These are phyloP conservation scores for Lepidothrix coronata DNA, from an alignment of 2,113 vertebrate species.

Conservation along the genomic window DNA sequence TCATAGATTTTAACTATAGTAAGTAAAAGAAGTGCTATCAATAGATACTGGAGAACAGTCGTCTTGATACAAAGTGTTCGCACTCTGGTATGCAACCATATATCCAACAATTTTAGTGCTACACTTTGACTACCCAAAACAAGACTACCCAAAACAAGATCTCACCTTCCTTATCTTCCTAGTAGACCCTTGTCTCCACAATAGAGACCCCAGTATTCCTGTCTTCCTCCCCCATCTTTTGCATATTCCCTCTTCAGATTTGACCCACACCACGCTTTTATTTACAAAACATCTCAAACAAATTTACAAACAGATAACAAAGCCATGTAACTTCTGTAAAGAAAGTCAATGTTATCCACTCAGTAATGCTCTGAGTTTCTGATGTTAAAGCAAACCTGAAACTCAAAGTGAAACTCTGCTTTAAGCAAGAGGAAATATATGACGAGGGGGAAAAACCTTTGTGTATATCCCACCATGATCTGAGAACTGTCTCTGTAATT, in stretches of 20 bases:
- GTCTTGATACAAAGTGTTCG: not conserved
- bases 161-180: not conserved
- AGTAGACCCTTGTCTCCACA: not conserved
- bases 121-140: not conserved
- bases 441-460: not conserved
- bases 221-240: not conserved
- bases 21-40: not conserved
- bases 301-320: not conserved
- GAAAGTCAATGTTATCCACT: not conserved
- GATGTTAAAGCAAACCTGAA: constrained; percentile 30
- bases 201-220: not conserved
- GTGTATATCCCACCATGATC: not conserved
- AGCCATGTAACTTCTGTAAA: not conserved
- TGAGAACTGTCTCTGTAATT: not conserved
- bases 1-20: not conserved
- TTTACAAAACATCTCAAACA: not conserved
- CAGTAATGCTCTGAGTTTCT: constrained; percentile 20
- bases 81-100: not conserved
- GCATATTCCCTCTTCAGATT: not conserved
- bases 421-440: not conserved
- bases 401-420: constrained; percentile 7
- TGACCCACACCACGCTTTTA: not conserved
- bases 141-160: not conserved
- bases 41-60: not conserved
- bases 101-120: not conserved